Percentiles rank a stretch among this genome's conserved stretches.
Evolutionary conservation across 1,140 invertebrate species (phyloP).

Genomic region (Centruroides sculpturatus): DNA sequence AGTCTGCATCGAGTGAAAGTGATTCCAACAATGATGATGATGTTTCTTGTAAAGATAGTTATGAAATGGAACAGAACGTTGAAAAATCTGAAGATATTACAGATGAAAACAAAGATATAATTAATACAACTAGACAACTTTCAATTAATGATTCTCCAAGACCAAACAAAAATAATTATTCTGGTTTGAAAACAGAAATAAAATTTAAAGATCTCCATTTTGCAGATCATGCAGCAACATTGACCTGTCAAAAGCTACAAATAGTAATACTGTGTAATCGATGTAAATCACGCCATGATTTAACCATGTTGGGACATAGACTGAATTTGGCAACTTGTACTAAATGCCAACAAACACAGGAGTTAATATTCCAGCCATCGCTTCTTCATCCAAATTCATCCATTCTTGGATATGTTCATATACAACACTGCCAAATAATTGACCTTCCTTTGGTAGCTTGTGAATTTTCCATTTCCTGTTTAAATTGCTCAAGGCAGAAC

Average conservation of each 20-base stretch:
- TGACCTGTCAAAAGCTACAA: slow-evolving; percentile 21
- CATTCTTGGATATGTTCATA: slow-evolving; percentile 27
- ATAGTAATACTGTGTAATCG: slow-evolving; percentile 25
- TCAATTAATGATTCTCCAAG: too few species aligned
- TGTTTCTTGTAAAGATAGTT: too few species aligned
- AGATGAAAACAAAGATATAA: too few species aligned
- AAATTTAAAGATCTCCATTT: slow-evolving; percentile 24
- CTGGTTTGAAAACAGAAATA: slow-evolving; percentile 20
- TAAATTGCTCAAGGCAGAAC: slow-evolving; percentile 25
- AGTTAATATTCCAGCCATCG: slow-evolving; percentile 24
- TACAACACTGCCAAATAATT: slow-evolving; percentile 25
- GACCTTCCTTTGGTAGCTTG: slow-evolving; percentile 28
- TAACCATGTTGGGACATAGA: slow-evolving; percentile 19
- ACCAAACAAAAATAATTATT: too few species aligned
- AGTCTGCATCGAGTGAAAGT: too few species aligned
- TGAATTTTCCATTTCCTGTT: slow-evolving; percentile 22
- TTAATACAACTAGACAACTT: too few species aligned
- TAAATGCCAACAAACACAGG: slow-evolving; percentile 23
- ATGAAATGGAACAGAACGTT: too few species aligned
- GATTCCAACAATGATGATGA: too few species aligned
- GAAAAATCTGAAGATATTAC: too few species aligned
- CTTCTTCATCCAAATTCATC: slow-evolving; percentile 26
- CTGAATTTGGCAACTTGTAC: slow-evolving; percentile 22
- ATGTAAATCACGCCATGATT: slow-evolving; percentile 26
- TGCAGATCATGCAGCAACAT: slow-evolving; percentile 21